Conservation (phyloP, 2,797 vertebrate genomes). For the Enteromius afrohamiltoni region DNA sequence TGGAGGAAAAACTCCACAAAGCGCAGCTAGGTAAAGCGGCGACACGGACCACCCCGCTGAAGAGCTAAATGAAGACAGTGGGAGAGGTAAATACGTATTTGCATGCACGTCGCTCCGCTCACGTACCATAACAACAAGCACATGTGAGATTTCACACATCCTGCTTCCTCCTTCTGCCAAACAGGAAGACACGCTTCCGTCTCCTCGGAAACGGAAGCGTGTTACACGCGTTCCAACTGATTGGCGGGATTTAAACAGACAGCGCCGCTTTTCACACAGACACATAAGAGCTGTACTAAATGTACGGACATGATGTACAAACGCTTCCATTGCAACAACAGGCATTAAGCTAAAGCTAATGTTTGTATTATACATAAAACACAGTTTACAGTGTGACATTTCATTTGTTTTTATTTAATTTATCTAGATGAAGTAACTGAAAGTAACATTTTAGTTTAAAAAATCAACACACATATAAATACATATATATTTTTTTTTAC, state of each 20-base stretch:
- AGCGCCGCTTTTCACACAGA: conserved; percentile 54
- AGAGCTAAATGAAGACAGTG: conserved; percentile 26
- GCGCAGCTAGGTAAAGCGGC: not conserved
- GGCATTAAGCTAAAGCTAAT: not conserved
- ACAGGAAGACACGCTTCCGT: conserved; percentile 46
- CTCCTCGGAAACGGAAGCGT: conserved; percentile 68
- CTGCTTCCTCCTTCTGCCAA: conserved; percentile 69
- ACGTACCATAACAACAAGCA: conserved; percentile 74
- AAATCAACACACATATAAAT: not conserved
- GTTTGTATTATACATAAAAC: not conserved
- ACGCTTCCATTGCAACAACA: not conserved
- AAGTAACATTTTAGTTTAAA: not conserved
- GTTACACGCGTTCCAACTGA: conserved; percentile 72
- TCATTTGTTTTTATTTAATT: not conserved
- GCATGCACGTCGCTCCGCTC: conserved; percentile 74
- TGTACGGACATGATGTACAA: not conserved
- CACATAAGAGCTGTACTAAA: not conserved
- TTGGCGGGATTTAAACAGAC: conserved; percentile 77
- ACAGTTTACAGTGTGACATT: not conserved
- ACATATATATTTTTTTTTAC: not conserved
- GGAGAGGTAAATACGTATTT: conserved; percentile 13
- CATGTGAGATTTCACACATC: conserved; percentile 64
- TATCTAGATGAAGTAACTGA: not conserved
- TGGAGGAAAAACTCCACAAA: conserved; percentile 22
- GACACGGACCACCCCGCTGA: not conserved